Conservation (phyloP, 2,797 vertebrate genomes). For the Adrianichthys oophorus region DNA sequence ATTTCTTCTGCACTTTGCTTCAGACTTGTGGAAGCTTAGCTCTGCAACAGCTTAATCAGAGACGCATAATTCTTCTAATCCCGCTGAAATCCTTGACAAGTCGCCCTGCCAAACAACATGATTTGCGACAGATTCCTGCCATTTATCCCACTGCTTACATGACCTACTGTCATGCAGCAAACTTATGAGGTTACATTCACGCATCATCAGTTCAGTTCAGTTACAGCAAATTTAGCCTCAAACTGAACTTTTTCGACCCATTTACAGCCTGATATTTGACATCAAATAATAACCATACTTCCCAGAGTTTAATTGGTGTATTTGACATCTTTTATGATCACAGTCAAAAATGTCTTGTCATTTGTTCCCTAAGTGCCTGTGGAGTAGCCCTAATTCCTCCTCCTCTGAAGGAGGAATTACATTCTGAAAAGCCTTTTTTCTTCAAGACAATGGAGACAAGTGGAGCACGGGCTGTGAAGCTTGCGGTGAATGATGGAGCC, state of each 20-base stretch:
- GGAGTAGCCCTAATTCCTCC: conserved; percentile 30
- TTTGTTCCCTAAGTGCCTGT: conserved; percentile 30
- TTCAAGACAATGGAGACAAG: conserved; percentile 37
- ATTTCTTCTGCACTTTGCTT: conserved; percentile 21
- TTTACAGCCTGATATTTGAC: conserved; percentile 11
- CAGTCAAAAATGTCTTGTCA: conserved; percentile 25
- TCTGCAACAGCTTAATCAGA: conserved; percentile 26
- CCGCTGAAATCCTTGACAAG: conserved; percentile 31
- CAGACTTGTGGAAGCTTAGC: conserved; percentile 20
- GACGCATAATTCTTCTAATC: conserved; percentile 36
- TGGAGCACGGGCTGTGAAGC: conserved; percentile 11
- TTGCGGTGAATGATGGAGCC: conserved; percentile 35
- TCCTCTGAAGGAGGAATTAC: conserved; percentile 37
- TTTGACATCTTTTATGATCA: conserved; percentile 35
- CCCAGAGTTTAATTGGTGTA: conserved; percentile 12
- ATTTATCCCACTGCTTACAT: conserved; percentile 14
- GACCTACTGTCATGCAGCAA: conserved; percentile 11
- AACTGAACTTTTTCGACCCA: conserved; percentile 1
- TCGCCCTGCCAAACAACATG: conserved; percentile 31
- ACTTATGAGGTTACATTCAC: conserved; percentile 1
- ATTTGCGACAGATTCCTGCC: conserved; percentile 37
- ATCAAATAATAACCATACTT: conserved; percentile 19
- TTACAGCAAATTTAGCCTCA: conserved; percentile 24
- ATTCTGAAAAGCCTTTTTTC: conserved; percentile 43
- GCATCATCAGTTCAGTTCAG: background rate